Conservation (phyloP, 2,797 vertebrate genomes). For the Otus scops region DNA sequence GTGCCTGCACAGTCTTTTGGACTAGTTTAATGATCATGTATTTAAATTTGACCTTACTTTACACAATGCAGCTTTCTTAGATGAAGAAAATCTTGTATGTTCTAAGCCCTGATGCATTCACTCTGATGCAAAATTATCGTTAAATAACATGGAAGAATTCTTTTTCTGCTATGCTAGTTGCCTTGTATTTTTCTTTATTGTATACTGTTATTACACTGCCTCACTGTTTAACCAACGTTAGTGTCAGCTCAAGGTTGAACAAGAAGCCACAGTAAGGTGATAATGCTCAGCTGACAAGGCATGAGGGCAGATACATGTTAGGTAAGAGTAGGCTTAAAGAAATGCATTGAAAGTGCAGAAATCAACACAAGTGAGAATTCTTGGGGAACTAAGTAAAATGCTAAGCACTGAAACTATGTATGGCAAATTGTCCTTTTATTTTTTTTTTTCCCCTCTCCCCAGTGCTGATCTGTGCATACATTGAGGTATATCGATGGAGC, state of each 20-base stretch:
- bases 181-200: neutral
- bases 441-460: accelerated
- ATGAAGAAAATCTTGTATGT: neutral
- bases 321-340: neutral
- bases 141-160: neutral
- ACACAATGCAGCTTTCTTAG: neutral
- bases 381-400: neutral
- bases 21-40: neutral
- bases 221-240: neutral
- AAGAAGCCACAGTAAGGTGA: neutral
- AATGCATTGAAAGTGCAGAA: neutral
- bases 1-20: neutral
- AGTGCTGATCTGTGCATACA: neutral
- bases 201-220: neutral
- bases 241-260: neutral
- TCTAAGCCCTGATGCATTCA: neutral
- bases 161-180: neutral
- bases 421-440: neutral
- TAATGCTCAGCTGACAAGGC: neutral
- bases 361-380: neutral
- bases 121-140: neutral
- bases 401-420: neutral
- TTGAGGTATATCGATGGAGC: neutral
- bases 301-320: neutral
- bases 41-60: neutral